Evolutionary conservation across 2,113 vertebrate species (phyloP).

Genomic region (Oxyruncus cristatus): DNA sequence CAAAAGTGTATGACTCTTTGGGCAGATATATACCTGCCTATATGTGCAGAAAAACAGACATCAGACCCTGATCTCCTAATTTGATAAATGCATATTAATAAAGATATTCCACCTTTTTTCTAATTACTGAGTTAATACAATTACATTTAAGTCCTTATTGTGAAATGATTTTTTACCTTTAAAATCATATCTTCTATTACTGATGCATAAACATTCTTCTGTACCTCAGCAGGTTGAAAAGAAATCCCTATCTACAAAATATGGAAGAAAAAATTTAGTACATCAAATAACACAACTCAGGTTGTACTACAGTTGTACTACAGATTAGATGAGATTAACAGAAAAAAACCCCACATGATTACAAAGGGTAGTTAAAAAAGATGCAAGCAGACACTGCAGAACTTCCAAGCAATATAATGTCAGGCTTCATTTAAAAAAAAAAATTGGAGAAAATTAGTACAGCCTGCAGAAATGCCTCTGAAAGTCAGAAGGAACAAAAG

Average conservation of each 20-base stretch:
- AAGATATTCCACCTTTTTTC: neutral
- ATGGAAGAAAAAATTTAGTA: neutral
- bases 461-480: neutral
- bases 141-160: neutral
- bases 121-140: neutral
- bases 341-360: neutral
- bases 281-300: neutral
- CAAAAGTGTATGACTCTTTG: neutral
- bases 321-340: neutral
- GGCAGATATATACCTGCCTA: neutral
- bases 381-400: neutral
- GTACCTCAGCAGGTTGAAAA: slow-evolving; percentile 88
- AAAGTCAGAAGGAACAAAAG: neutral
- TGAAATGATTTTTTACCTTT: slow-evolving; percentile 79
- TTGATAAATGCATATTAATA: neutral
- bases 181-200: slow-evolving; percentile 95
- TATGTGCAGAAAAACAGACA: neutral
- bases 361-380: neutral
- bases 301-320: neutral
- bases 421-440: neutral
- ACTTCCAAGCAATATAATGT: neutral
- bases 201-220: slow-evolving; percentile 88
- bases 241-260: slow-evolving; percentile 87
- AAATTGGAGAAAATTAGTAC: neutral
- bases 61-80: neutral